A percentile compares a stretch with the other conserved stretches of the same genome.
phyloP scores from a whole-genome alignment of 2,888 invertebrate genomes.

The Conops quadrifasciatus region DNA sequence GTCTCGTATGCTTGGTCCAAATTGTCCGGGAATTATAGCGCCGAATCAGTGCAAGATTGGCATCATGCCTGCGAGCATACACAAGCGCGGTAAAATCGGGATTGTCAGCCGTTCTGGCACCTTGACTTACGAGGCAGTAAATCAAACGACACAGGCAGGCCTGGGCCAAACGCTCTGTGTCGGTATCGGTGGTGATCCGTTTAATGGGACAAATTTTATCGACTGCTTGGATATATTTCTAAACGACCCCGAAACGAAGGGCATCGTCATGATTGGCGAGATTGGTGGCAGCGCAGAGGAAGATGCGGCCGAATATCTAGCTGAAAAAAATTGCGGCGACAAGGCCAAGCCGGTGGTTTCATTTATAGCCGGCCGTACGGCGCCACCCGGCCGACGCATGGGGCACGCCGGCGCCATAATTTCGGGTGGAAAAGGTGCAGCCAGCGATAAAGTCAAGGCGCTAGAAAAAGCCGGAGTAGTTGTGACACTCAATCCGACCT shows the following conservation, averaged over 20 bases:
- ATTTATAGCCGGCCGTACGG: slow-evolving; percentile 97
- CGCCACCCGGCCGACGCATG: slow-evolving; percentile 97
- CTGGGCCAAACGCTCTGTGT: slow-evolving; percentile 96
- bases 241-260: slow-evolving; percentile 90
- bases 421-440: slow-evolving; percentile 97
- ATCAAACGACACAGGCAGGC: slow-evolving; percentile 90
- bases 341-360: slow-evolving; percentile 98
- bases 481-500: slow-evolving; percentile 89
- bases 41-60: slow-evolving; percentile 97
- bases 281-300: slow-evolving; percentile 99
- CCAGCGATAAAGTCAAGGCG: slow-evolving; percentile 95
- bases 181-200: slow-evolving; percentile 99
- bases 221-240: slow-evolving; percentile 96
- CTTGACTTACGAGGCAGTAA: slow-evolving; percentile 97
- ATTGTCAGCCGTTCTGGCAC: slow-evolving; percentile 98
- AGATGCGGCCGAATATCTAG: slow-evolving; percentile 89
- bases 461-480: slow-evolving; percentile 90
- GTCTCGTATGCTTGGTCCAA: slow-evolving; percentile 94
- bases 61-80: slow-evolving; percentile 99
- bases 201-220: slow-evolving; percentile 99
- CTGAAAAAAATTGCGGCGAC: slow-evolving; percentile 78
- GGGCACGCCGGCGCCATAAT: slow-evolving; percentile 99
- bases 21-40: slow-evolving; percentile 98
- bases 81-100: slow-evolving; percentile 88
- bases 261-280: slow-evolving; percentile 97